phyloP scores from a whole-genome alignment of 2,797 vertebrate species.

The Sebastes dallii region DNA sequence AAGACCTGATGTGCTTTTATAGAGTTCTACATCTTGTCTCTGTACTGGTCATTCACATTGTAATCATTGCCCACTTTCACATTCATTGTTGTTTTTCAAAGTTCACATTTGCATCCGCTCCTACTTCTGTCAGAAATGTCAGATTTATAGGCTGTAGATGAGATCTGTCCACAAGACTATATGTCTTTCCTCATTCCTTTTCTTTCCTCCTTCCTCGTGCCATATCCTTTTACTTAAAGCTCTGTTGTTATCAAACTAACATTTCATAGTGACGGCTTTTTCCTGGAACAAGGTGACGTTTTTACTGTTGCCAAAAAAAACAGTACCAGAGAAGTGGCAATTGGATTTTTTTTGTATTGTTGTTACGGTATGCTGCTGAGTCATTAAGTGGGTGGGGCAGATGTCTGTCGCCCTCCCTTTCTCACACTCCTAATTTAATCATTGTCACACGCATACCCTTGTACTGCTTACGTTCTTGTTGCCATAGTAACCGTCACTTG shows the following conservation, averaged over 20 bases:
- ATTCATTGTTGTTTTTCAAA: not conserved
- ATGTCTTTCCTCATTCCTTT: not conserved
- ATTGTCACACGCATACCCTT: constrained; percentile 13
- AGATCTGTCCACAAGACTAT: not conserved
- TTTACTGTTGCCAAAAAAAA: constrained; percentile 8
- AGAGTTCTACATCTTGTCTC: not conserved
- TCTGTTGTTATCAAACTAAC: not conserved
- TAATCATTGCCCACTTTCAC: not conserved
- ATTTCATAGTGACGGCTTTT: not conserved
- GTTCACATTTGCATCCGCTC: too few species aligned
- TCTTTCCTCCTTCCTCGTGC: not conserved
- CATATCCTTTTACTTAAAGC: not conserved
- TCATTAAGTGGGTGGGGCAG: constrained; percentile 32
- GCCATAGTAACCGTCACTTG: constrained; percentile 60
- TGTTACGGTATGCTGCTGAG: constrained; percentile 24
- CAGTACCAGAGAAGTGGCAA: not conserved
- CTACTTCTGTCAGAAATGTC: not conserved
- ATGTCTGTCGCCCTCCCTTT: constrained; percentile 11
- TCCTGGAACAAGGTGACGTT: not conserved
- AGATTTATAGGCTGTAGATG: not conserved
- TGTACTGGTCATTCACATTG: accelerated
- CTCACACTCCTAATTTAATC: constrained; percentile 18
- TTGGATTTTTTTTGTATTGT: not conserved
- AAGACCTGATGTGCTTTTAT: not conserved
- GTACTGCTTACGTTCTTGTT: constrained; percentile 21